Base-by-base conservation (phyloP, 2,888 invertebrate genomes). In the Blera fallax region DNA sequence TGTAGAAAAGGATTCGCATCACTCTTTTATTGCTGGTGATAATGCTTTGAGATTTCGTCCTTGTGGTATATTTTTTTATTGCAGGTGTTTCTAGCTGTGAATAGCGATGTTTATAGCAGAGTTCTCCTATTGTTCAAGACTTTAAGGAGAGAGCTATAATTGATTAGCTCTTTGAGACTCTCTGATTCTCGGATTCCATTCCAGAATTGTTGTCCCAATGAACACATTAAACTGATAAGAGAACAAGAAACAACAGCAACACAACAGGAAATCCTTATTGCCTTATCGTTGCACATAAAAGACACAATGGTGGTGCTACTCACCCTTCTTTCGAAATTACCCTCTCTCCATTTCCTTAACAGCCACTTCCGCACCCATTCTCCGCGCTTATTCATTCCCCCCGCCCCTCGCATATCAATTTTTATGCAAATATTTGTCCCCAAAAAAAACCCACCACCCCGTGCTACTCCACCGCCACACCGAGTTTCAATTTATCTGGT, bases 361-460 rank as follows among this genome's bases (percentile, higher is more conserved):
- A 79, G 67, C 48, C 43, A 74, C 52, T 62, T 80, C 67, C 60
- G 54, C n/a, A 45, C 24, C 43, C 21, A 32, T 45, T 54, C 34
- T 56, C 37, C 21, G n/a, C 14, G 21, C 32, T 56, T 29, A 16
- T 54, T 40, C 29, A 18, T 58, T 11, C 18, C 29, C 45, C 11
- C 32, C 29, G 27, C 45, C 40, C 67, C n/a, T 74, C 69, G 58
- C 67, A 73, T 67, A 73, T 50, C 67, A 84, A 79, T 79, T 84
- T 69, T 64, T 73, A 84, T 84, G 84, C 84, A 84, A 84, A 84
- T 84, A 70, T 80, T 80, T 80, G 74, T 64, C 43, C 58, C 52
- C 11, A 32, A 58, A 50, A 73, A 60, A 50, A 52, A 60, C 7
- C 21, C 18, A 10, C 32, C 40, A 43, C 70, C 56, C 37, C 45